Base-by-base conservation (phyloP, 2,888 invertebrate genomes). In the Lagria hirta region DNA sequence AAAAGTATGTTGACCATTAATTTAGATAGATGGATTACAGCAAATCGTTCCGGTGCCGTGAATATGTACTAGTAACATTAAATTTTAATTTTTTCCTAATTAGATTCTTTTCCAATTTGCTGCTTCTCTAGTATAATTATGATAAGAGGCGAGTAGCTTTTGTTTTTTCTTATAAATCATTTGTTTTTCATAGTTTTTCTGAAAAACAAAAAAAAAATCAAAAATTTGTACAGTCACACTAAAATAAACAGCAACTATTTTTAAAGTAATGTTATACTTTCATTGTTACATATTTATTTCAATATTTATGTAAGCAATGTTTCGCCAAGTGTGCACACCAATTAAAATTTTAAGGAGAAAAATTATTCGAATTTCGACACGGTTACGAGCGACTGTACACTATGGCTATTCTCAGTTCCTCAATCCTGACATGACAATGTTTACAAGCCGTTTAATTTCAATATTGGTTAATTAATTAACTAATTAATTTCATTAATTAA, bases 231-330 rank as follows among this genome's bases (percentile, higher is more conserved):
- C n/a, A n/a, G 47, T 54, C 40, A 49, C 49, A 49, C 34, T 26
- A 28, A n/a, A 34, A 36, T 52, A 44, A 51, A 33, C 49, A 49
- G 20, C 33, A 49, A 38, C 30, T 46, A 51, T 52, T 48, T 52
- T 47, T 43, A 29, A 44, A 38, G 24, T 30, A 38, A 32, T 33
- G 24, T 14, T 42, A 45, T 28, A 52, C 52, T 54, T 54, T 54
- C 54, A 48, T 54, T 52, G 45, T 54, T 54, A 50, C 51, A 54
- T 48, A 38, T 48, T 41, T 36, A 37, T 47, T 47, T 50, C 30
- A 41, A 35, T 46, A n/a, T 54, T 54, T 50, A 52, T 51, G 50
- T 50, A 47, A 43, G 43, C 37, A 41, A 48, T 42, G 45, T 46
- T 47, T 49, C 44, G 40, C 45, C 43, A 37, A 35, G 43, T 43